A percentile compares a stretch with the other conserved stretches of the same genome.
These are phyloP conservation scores for Hydropsyche tenuis DNA, from an alignment of 1,140 invertebrate species.

Conservation along the genomic window DNA sequence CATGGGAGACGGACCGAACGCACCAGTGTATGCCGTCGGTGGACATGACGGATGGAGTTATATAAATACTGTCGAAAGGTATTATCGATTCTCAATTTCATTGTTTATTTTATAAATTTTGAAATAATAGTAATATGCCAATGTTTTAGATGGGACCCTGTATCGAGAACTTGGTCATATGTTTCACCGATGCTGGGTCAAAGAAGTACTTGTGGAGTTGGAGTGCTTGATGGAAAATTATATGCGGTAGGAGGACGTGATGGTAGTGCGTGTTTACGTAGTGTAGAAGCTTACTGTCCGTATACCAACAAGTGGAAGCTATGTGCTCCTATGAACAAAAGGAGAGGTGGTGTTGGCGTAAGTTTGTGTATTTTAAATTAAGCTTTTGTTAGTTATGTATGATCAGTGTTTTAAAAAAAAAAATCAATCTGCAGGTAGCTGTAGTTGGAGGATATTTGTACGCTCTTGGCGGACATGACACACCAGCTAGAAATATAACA, in stretches of 20 bases:
- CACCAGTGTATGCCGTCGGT: constrained; percentile 92
- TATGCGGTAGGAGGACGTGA: constrained; percentile 94
- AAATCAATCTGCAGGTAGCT: constrained; percentile 69
- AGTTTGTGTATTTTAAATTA: constrained; percentile 12
- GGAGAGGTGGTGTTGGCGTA: constrained; percentile 86
- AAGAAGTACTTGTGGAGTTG: constrained; percentile 87
- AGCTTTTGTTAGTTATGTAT: too few relatives aligned
- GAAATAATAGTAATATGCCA: neutral
- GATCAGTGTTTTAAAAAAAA: neutral
- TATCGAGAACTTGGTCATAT: constrained; percentile 83
- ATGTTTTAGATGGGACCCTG: constrained; percentile 78
- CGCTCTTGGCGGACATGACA: constrained; percentile 89
- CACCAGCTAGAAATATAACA: constrained; percentile 81
- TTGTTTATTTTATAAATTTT: too few relatives aligned
- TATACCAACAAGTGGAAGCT: constrained; percentile 88
- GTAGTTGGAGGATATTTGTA: constrained; percentile 84
- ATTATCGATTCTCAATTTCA: constrained; percentile 27
- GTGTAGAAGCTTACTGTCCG: constrained; percentile 93
- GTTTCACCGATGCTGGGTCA: constrained; percentile 87
- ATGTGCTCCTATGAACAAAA: constrained; percentile 87
- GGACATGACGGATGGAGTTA: constrained; percentile 97
- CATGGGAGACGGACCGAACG: constrained; percentile 69
- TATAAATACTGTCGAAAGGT: constrained; percentile 88
- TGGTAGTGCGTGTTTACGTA: constrained; percentile 87
- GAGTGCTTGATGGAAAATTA: constrained; percentile 82